Evolutionary conservation across 2,888 invertebrate species (phyloP), one percentile per base, ranked within the genome.

Genomic region (Auanema sp.): DNA sequence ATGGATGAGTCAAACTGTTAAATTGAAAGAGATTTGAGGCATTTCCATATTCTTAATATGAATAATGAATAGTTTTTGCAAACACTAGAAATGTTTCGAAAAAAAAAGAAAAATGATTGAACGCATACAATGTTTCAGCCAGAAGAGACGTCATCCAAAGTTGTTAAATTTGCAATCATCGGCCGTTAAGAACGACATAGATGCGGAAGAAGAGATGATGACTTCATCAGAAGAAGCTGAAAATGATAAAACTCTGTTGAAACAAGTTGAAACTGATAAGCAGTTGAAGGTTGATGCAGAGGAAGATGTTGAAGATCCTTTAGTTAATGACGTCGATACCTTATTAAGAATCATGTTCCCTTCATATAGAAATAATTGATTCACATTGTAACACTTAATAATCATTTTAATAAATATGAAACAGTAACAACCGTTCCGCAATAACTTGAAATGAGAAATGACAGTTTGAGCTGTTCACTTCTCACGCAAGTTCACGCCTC

Each of bases 281-380:
- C 16, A 16, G 10, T n/a, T 25, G 8, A 40, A 47, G 25, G 8
- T 25, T 10, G 11, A 52, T 42, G 43, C 12, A 24, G 51, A 51
- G 18, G 40, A 59, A 21, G 18, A 55, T 1, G 23, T 23, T 14
- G 55, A 61, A 21, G 54, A 54, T 25, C 25, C 43, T 1, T 43
- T 61, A 14, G 55, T 55, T 10, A 23, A 49, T 40, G 40, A 47
- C 8, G 55, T 61, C 4, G 61, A 61, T 33, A 49, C 61, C 18
- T 21, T 61, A 18, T 42, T 61, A 21, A 55, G 33, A 24, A 55
- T 55, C 16, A 61, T 61, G 61, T 55, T 61, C 55, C 61, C 61
- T 8, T 21, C 61, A 14, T 61, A 61, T 41, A 54, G 55, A n/a
- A 47, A 47, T 50, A 50, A 50, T 50, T 23, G 24, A 11, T 50